Conservation (phyloP, 2,113 vertebrate species). For the Mormoops blainvillei region DNA sequence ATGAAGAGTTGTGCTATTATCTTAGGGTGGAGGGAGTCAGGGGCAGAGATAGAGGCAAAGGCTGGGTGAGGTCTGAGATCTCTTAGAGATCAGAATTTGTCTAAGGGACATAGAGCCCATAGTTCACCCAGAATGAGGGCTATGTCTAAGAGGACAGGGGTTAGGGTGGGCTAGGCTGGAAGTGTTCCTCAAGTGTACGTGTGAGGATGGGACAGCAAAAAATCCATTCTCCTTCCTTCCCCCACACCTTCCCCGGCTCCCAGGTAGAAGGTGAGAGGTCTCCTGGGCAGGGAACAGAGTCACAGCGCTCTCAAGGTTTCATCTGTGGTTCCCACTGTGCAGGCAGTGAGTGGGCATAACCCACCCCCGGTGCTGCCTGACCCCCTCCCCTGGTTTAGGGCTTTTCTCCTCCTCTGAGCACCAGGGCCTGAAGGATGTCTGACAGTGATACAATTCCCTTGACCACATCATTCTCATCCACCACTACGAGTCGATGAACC, state of each 20-base stretch:
- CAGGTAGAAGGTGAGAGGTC: background rate
- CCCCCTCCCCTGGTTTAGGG: constrained; percentile 66
- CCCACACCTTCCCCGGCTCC: background rate
- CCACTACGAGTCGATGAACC: constrained; percentile 97
- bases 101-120: background rate
- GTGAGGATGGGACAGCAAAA: background rate
- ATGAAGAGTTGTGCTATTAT: constrained; percentile 34
- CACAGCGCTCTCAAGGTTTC: constrained; percentile 25
- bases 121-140: background rate
- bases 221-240: constrained; percentile 6
- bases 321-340: background rate
- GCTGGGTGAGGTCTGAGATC: constrained; percentile 44
- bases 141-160: background rate
- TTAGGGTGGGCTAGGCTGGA: background rate
- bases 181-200: background rate
- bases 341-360: background rate
- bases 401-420: constrained; percentile 84
- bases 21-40: background rate
- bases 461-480: constrained; percentile 94
- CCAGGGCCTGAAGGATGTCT: constrained; percentile 94
- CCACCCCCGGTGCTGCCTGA: background rate
- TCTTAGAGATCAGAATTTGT: constrained; percentile 68
- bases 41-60: background rate
- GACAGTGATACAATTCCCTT: constrained; percentile 97
- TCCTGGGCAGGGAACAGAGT: background rate